These are phyloP conservation scores for Edolisoma coerulescens DNA, from an alignment of 2,113 vertebrate species.

Conservation along the genomic window DNA sequence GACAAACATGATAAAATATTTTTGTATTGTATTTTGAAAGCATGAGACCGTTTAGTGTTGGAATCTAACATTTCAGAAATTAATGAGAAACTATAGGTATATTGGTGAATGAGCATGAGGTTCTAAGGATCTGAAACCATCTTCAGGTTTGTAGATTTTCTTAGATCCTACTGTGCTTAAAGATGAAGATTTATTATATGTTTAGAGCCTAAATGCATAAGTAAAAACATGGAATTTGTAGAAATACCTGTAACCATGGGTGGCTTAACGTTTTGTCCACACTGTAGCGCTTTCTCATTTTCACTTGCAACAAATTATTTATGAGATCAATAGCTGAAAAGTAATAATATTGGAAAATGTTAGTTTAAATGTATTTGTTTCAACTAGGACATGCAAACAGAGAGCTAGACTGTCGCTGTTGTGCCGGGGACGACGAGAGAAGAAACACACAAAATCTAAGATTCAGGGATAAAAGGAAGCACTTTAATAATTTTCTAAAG, in stretches of 20 bases:
- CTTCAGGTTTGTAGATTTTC: background rate
- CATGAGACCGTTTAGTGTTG: background rate
- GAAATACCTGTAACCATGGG: conserved; percentile 92
- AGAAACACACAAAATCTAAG: no score
- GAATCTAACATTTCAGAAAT: background rate
- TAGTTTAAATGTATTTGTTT: background rate
- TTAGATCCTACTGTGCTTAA: background rate
- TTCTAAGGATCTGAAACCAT: background rate
- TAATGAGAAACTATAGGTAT: background rate
- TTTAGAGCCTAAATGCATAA: background rate
- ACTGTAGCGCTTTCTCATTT: conserved; percentile 98
- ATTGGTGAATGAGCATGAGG: background rate
- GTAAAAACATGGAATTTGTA: background rate
- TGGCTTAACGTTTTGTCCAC: conserved; percentile 97
- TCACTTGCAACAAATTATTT: conserved; percentile 97
- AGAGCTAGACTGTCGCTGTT: no score
- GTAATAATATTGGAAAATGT: conserved; percentile 43
- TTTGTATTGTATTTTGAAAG: background rate
- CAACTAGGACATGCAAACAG: background rate
- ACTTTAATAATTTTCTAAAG: no score
- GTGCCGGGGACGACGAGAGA: no score
- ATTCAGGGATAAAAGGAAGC: no score
- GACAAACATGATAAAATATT: background rate
- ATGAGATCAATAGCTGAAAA: conserved; percentile 94
- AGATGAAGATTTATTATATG: background rate